Conservation (phyloP, 2,888 invertebrate genomes). For the Teleiodes luculella region DNA sequence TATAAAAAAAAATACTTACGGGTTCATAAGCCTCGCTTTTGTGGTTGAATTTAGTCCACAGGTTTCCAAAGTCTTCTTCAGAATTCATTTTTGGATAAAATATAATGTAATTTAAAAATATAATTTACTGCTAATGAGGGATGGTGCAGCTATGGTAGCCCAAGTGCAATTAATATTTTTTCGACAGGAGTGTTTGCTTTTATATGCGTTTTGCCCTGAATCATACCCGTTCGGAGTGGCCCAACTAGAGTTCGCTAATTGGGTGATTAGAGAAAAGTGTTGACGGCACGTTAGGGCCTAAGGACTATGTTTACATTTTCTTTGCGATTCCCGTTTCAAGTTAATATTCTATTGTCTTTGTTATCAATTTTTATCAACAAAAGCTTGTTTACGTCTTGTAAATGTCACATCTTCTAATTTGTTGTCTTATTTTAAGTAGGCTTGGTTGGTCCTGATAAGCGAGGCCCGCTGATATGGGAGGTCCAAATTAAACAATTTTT, state of each 20-base stretch:
- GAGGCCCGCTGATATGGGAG: too few relatives aligned
- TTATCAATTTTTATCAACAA: too few relatives aligned
- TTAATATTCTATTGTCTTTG: too few relatives aligned
- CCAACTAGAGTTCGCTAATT: not conserved
- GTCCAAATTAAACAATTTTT: too few relatives aligned
- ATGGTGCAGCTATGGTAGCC: constrained; percentile 2
- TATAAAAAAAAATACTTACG: not conserved
- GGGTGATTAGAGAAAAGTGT: constrained; percentile 1
- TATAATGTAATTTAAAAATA: too few relatives aligned
- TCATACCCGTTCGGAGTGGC: constrained; percentile 11
- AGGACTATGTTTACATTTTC: too few relatives aligned
- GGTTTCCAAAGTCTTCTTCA: constrained; percentile 30
- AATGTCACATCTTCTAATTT: too few relatives aligned
- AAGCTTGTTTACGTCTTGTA: too few relatives aligned
- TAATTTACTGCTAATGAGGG: not conserved
- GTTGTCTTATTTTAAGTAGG: too few relatives aligned
- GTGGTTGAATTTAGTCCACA: constrained; percentile 29
- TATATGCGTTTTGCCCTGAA: constrained; percentile 8
- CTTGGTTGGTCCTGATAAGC: too few relatives aligned
- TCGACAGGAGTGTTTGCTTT: not conserved
- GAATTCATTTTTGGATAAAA: constrained; percentile 20
- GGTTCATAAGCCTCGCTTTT: not conserved
- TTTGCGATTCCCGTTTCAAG: too few relatives aligned
- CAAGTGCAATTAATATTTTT: constrained; percentile 9
- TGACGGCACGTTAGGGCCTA: not conserved